Evolutionary conservation across 2,888 invertebrate species (phyloP).

Genomic region (Anarsia innoxiella): DNA sequence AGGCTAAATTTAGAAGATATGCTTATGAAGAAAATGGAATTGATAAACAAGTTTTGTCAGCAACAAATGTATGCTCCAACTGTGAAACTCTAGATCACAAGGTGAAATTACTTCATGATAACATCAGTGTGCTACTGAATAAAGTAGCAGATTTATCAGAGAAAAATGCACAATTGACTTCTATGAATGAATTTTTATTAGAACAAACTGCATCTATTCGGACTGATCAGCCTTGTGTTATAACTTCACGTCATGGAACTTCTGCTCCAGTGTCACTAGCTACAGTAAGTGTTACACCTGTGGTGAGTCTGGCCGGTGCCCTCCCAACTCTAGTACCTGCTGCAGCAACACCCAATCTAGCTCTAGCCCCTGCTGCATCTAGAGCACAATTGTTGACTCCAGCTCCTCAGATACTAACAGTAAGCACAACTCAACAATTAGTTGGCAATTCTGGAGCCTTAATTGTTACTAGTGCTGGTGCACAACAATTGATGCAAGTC

Average conservation of each 20-base stretch:
- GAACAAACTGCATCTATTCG: constrained; percentile 59
- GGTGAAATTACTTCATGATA: constrained; percentile 63
- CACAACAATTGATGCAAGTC: constrained; percentile 69
- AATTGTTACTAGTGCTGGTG: constrained; percentile 69
- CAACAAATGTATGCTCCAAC: constrained; percentile 43
- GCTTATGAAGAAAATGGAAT: constrained; percentile 47
- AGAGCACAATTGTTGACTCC: constrained; percentile 63
- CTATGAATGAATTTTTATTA: constrained; percentile 68
- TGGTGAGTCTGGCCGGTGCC: constrained; percentile 62
- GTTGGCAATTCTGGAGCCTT: constrained; percentile 67
- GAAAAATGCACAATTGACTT: constrained; percentile 61
- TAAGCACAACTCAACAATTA: constrained; percentile 66
- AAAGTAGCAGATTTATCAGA: constrained; percentile 62
- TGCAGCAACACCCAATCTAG: constrained; percentile 52
- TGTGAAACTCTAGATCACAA: constrained; percentile 61
- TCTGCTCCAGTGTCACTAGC: constrained; percentile 66
- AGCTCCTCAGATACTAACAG: constrained; percentile 63
- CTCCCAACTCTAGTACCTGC: constrained; percentile 59
- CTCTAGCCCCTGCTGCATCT: constrained; percentile 61
- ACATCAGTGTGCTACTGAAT: constrained; percentile 63
- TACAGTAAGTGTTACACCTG: constrained; percentile 67
- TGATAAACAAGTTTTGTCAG: constrained; percentile 44
- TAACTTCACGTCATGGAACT: constrained; percentile 63
- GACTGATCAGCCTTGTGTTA: constrained; percentile 62
- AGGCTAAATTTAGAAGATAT: constrained; percentile 56